A percentile compares a stretch with the other conserved stretches of the same genome.
Evolutionary conservation across 2,888 invertebrate species (phyloP).

Genomic region (Entomobrya proxima): DNA sequence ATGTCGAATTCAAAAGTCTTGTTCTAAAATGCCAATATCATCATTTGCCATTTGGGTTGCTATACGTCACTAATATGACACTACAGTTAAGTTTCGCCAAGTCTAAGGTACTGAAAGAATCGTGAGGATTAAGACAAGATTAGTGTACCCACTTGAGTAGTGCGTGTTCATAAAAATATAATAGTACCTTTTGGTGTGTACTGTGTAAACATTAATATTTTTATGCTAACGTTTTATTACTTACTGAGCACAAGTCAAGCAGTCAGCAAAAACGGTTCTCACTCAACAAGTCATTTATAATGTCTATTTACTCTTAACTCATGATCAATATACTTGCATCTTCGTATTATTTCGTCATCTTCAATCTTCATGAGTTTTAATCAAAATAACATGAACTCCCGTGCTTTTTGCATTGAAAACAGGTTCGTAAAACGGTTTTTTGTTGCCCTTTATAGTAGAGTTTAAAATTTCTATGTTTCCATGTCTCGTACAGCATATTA

Average conservation of each 20-base stretch:
- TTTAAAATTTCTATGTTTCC: too few species aligned
- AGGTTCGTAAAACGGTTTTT: neutral
- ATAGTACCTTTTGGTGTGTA: neutral
- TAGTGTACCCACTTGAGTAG: slow-evolving; percentile 11
- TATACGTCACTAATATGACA: too few species aligned
- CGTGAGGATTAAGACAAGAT: too few species aligned
- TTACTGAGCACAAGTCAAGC: slow-evolving; percentile 1
- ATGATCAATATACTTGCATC: neutral
- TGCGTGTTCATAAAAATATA: neutral
- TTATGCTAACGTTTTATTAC: slow-evolving; percentile 3
- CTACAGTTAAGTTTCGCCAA: too few species aligned
- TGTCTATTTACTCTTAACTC: slow-evolving; percentile 3
- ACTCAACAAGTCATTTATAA: neutral
- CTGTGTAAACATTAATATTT: slow-evolving; percentile 39
- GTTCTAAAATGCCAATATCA: too few species aligned
- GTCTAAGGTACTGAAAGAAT: too few species aligned
- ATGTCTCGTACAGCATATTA: too few species aligned
- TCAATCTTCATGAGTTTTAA: neutral
- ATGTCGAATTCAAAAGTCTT: too few species aligned
- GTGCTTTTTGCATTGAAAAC: neutral
- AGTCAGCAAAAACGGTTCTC: neutral
- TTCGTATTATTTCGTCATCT: neutral
- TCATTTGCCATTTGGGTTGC: too few species aligned
- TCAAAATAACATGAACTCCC: neutral
- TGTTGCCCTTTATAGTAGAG: too few species aligned